Conservation (phyloP, 37 sponge, comb jelly and placozoan genomes). For the Aplysina aerophoba region DNA sequence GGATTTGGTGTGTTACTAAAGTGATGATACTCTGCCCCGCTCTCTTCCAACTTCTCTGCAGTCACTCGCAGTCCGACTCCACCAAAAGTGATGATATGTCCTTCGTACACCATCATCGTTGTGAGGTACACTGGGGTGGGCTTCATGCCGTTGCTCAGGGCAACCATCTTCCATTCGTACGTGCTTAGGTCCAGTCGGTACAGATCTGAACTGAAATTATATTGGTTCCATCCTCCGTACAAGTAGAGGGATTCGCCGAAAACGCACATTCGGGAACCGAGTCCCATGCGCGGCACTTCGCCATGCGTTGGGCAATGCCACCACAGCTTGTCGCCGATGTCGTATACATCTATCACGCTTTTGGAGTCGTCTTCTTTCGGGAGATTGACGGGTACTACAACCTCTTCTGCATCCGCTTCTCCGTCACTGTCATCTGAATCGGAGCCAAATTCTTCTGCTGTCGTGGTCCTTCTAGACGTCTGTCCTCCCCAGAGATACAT, state of each 20-base stretch:
- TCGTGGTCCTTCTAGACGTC: not conserved
- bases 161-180: slow-evolving; percentile 14
- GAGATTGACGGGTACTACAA: not conserved
- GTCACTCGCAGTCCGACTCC: not conserved
- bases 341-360: slow-evolving; percentile 62
- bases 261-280: slow-evolving; percentile 45
- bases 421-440: slow-evolving; percentile 19
- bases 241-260: not conserved
- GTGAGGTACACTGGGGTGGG: not conserved
- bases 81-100: not conserved
- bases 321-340: slow-evolving; percentile 37
- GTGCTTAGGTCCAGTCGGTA: not conserved
- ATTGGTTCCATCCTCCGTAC: not conserved
- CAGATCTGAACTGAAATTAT: not conserved
- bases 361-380: not conserved
- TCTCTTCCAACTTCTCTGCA: not conserved
- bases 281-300: slow-evolving; percentile 47
- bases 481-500: slow-evolving; percentile 75
- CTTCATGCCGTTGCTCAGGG: not conserved
- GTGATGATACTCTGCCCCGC: not conserved
- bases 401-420: not conserved
- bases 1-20: not conserved
- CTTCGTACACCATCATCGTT: not conserved
- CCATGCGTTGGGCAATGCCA: slow-evolving; percentile 39
- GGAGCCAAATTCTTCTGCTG: not conserved